phyloP scores from a whole-genome alignment of 2,888 invertebrate species.

The Megamerina dolium region DNA sequence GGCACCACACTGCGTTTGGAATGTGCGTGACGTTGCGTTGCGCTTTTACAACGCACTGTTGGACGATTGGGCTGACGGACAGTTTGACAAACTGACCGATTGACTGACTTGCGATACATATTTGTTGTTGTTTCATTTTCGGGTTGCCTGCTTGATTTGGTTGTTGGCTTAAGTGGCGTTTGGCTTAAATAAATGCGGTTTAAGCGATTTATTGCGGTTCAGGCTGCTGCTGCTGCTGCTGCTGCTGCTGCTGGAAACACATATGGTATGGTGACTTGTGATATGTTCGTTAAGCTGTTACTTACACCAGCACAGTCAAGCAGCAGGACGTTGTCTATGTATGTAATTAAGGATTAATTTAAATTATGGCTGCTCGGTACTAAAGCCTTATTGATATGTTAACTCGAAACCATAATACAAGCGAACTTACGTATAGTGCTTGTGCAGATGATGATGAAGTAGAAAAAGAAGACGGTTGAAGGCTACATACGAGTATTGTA shows the following conservation, averaged over 20 bases:
- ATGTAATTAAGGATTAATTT: slow-evolving; percentile 48
- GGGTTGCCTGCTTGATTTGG: too few species aligned
- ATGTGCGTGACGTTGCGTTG: not conserved
- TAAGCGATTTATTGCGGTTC: slow-evolving; percentile 1
- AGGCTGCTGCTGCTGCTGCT: not conserved
- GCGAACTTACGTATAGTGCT: too few species aligned
- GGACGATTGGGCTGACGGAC: too few species aligned
- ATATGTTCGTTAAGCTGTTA: slow-evolving; percentile 41
- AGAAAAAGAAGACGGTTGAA: too few species aligned
- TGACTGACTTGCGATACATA: not conserved
- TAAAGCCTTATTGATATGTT: slow-evolving; percentile 10
- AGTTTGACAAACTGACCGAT: too few species aligned
- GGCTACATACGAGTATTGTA: too few species aligned
- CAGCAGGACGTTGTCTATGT: slow-evolving; percentile 46
- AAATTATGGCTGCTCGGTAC: slow-evolving; percentile 24
- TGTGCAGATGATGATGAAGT: too few species aligned
- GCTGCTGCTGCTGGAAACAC: not conserved
- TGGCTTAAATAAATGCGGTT: slow-evolving; percentile 18
- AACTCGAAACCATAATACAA: not conserved
- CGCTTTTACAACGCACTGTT: slow-evolving; percentile 1
- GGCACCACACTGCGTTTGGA: slow-evolving; percentile 34
- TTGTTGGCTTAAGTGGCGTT: slow-evolving; percentile 19
- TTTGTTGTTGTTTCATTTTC: slow-evolving; percentile 9
- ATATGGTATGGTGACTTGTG: slow-evolving; percentile 22
- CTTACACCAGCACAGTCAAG: slow-evolving; percentile 14